Conservation (phyloP, 1,140 invertebrate species). For the Ptiloglossa arizonensis region DNA sequence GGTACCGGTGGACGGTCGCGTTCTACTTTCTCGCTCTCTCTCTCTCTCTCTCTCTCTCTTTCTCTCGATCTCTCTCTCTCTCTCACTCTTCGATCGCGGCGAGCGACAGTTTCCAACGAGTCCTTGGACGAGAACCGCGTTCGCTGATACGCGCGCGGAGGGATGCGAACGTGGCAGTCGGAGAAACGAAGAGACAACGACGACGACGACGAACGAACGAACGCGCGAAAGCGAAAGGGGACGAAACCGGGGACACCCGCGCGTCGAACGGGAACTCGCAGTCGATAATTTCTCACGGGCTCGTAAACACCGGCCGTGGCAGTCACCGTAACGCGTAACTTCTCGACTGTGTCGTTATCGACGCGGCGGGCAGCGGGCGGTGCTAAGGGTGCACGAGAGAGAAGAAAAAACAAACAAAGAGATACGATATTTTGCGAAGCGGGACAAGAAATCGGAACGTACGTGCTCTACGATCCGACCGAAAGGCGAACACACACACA, state of each 20-base stretch:
- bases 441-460: conserved; percentile 11
- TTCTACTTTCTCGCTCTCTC: too few species aligned
- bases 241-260: background rate
- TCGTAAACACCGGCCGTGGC: conserved; percentile 16
- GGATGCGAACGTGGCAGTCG: too few species aligned
- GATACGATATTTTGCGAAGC: too few species aligned
- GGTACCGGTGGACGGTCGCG: too few species aligned
- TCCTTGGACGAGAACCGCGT: too few species aligned
- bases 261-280: conserved; percentile 20
- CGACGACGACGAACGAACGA: conserved; percentile 41
- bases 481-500: conserved; percentile 35
- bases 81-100: too few species aligned
- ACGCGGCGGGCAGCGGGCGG: background rate
- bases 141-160: too few species aligned
- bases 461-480: conserved; percentile 32
- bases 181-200: too few species aligned
- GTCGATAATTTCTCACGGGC: conserved; percentile 30
- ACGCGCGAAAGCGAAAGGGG: conserved; percentile 47
- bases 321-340: conserved; percentile 16
- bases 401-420: too few species aligned
- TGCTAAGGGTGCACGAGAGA: background rate
- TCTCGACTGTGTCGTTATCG: conserved; percentile 29
- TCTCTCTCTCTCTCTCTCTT: too few species aligned
- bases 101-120: conserved; percentile 1
- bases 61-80: too few species aligned